Percentiles rank a stretch among this genome's conserved stretches.
Evolutionary conservation across 2,113 vertebrate genomes (phyloP).

Genomic region (Etheostoma spectabile): DNA sequence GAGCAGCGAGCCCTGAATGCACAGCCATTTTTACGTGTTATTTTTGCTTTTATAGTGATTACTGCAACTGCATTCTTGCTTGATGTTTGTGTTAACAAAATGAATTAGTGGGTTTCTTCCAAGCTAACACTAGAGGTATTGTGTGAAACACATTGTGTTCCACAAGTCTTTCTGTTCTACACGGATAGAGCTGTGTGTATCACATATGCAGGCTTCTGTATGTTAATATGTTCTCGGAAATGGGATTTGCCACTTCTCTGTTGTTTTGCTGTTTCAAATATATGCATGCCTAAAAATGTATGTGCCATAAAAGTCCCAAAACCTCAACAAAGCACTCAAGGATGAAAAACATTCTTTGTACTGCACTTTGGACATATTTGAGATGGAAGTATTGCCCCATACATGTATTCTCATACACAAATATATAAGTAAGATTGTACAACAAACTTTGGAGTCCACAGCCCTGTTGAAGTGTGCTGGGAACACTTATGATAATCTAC

Average conservation of each 20-base stretch:
- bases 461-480: conserved; percentile 19
- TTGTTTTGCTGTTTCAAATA: conserved; percentile 32
- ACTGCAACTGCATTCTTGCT: conserved; percentile 42
- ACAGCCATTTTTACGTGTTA: conserved; percentile 57
- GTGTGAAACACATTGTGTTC: conserved; percentile 29
- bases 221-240: conserved; percentile 54
- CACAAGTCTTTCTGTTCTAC: conserved; percentile 7
- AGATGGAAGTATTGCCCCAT: conserved; percentile 16
- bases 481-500: conserved; percentile 69
- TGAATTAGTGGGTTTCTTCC: conserved; percentile 33
- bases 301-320: conserved; percentile 11
- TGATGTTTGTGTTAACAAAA: conserved; percentile 45
- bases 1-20: conserved; percentile 49
- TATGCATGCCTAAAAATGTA: conserved; percentile 8
- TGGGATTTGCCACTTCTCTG: conserved; percentile 37
- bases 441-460: background rate
- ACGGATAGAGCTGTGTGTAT: conserved; percentile 32
- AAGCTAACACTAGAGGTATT: conserved; percentile 35
- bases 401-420: conserved; percentile 22
- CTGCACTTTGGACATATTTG: background rate
- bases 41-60: conserved; percentile 72
- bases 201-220: conserved; percentile 19
- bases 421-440: conserved; percentile 14
- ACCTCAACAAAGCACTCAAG: too few species aligned
- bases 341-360: background rate